Conservation (phyloP, 2,888 invertebrate species). For the Apamea crenata region DNA sequence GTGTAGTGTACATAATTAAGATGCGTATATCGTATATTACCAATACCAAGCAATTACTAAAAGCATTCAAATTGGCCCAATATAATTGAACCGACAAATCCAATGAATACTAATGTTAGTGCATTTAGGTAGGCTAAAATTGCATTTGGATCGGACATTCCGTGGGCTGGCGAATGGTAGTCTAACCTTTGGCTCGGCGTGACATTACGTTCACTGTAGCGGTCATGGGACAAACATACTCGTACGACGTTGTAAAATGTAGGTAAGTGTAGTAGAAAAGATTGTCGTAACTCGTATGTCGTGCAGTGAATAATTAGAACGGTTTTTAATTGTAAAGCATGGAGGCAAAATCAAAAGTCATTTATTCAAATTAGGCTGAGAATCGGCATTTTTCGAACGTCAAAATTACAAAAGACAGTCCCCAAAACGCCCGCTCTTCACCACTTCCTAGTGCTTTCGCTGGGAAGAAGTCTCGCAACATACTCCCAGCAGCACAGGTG, state of each 20-base stretch:
- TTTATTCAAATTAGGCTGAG: too few relatives aligned
- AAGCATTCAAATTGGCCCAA: constrained; percentile 17
- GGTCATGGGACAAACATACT: constrained; percentile 63
- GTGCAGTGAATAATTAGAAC: constrained; percentile 23
- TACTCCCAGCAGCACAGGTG: too few relatives aligned
- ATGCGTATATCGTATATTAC: background rate
- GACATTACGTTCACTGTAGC: constrained; percentile 78
- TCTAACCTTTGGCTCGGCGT: constrained; percentile 77
- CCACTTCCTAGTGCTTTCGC: too few relatives aligned
- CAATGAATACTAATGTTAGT: constrained; percentile 49
- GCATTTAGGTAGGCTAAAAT: constrained; percentile 44
- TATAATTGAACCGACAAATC: constrained; percentile 32
- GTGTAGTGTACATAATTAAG: background rate
- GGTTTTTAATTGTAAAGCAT: background rate
- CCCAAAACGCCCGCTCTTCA: too few relatives aligned
- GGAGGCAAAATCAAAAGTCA: too few relatives aligned
- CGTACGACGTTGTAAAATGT: constrained; percentile 26
- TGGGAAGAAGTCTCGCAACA: too few relatives aligned
- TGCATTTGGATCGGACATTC: constrained; percentile 59
- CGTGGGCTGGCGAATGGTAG: constrained; percentile 68
- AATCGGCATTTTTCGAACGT: too few relatives aligned
- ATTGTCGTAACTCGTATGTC: constrained; percentile 15
- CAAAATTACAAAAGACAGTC: too few relatives aligned
- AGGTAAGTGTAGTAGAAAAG: constrained; percentile 13
- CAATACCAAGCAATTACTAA: constrained; percentile 14